Percentiles rank a stretch among this genome's conserved stretches.
Evolutionary conservation across 2,888 invertebrate species (phyloP).

Genomic region (Pediacus dermestoides): DNA sequence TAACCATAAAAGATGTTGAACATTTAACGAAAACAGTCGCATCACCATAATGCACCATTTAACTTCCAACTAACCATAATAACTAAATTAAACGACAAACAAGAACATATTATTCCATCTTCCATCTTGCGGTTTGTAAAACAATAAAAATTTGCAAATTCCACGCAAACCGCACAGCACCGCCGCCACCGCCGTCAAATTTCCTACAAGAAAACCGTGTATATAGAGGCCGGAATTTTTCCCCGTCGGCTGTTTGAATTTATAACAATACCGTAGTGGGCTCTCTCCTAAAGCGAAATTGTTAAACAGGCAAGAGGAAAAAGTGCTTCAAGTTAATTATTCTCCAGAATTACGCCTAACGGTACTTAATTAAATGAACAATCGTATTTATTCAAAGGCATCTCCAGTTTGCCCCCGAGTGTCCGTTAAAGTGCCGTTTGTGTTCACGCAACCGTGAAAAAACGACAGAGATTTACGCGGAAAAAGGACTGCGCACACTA

Average conservation of each 20-base stretch:
- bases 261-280: conserved; percentile 11
- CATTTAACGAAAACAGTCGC: no score
- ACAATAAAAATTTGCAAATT: no score
- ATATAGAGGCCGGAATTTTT: conserved; percentile 6
- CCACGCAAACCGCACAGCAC: no score
- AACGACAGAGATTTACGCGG: conserved; percentile 6
- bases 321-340: conserved; percentile 33
- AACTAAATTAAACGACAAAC: no score
- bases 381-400: conserved; percentile 35
- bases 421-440: conserved; percentile 18
- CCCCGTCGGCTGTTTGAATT: conserved; percentile 5
- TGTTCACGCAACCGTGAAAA: conserved; percentile 14
- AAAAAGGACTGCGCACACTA: no score
- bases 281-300: conserved; percentile 17
- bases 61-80: no score
- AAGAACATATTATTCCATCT: no score
- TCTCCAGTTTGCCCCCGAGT: conserved; percentile 16
- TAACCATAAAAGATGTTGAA: no score
- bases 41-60: no score
- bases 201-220: no score
- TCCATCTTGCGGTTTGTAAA: no score
- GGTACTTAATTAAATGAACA: conserved; percentile 39
- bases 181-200: no score
- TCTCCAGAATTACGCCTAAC: conserved; percentile 28
- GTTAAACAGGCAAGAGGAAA: conserved; percentile 25